Evolutionary conservation across 2,113 vertebrate genomes (phyloP).

Genomic region (Phylloscopus trochilus): DNA sequence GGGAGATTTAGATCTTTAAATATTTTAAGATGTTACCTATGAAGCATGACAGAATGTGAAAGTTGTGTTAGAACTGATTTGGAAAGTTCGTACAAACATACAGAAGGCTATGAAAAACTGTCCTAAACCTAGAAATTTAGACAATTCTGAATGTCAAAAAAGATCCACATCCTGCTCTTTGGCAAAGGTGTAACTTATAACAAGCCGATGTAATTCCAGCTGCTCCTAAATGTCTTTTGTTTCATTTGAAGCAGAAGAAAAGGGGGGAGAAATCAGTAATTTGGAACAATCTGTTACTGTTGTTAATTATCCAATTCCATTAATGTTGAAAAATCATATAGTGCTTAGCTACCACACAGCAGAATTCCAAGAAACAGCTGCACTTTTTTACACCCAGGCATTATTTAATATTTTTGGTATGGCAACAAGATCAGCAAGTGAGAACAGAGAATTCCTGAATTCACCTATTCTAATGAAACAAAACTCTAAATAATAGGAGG

Average conservation of each 20-base stretch:
- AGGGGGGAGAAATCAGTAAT: accelerated
- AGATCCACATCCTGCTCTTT: not conserved
- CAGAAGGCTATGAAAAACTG: not conserved
- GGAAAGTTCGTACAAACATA: not conserved
- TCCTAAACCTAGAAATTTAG: not conserved
- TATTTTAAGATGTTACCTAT: slow-evolving; percentile 13
- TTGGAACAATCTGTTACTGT: not conserved
- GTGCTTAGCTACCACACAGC: not conserved
- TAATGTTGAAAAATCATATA: not conserved
- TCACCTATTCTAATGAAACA: not conserved
- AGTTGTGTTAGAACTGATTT: not conserved
- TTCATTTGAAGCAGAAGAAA: not conserved
- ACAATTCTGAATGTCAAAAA: not conserved
- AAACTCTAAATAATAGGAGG: not conserved
- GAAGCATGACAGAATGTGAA: not conserved
- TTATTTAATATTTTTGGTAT: not conserved
- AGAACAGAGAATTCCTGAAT: not conserved
- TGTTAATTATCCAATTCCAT: not conserved
- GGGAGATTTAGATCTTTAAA: not conserved
- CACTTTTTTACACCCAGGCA: not conserved
- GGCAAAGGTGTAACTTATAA: not conserved
- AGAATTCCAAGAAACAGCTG: not conserved
- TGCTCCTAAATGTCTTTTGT: not conserved
- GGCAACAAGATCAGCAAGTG: not conserved
- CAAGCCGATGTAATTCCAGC: not conserved